A percentile compares a stretch with the other conserved stretches of the same genome.
These are phyloP conservation scores for Tuberolachnus salignus DNA, from an alignment of 2,888 invertebrate genomes.

Conservation along the genomic window DNA sequence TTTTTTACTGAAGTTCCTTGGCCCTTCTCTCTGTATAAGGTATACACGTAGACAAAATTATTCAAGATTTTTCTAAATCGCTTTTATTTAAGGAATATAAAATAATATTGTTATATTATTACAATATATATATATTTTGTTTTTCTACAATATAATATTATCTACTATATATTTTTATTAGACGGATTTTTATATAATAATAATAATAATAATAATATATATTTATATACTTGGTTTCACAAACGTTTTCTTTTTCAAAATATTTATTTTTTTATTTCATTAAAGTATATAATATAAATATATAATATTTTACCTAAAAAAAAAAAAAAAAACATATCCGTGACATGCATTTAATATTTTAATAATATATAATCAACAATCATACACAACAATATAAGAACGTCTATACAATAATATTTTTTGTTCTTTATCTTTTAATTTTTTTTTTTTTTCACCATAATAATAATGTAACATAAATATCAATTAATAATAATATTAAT, in stretches of 20 bases:
- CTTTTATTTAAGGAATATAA: constrained; percentile 44
- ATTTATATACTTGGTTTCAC: constrained; percentile 33
- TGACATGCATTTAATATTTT: constrained; percentile 26
- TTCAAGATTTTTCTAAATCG: constrained; percentile 6
- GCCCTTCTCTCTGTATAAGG: too few species aligned
- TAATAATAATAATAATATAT: not conserved
- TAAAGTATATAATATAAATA: constrained; percentile 30
- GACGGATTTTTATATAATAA: constrained; percentile 40
- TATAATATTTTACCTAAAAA: constrained; percentile 41
- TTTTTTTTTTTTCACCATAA: constrained; percentile 10
- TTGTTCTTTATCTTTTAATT: constrained; percentile 21
- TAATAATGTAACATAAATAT: constrained; percentile 25
- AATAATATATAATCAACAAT: constrained; percentile 40
- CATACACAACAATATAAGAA: constrained; percentile 52
- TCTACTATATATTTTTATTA: not conserved
- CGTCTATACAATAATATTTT: constrained; percentile 37
- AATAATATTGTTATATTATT: constrained; percentile 35
- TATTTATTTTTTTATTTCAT: constrained; percentile 39
- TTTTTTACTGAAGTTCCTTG: too few species aligned
- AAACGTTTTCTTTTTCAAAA: constrained; percentile 31
- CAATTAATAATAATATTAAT: constrained; percentile 8
- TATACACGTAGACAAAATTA: too few species aligned
- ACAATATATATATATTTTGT: constrained; percentile 15
- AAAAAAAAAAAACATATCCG: constrained; percentile 42
- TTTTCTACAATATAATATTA: not conserved